Base-by-base conservation (phyloP, 2,797 vertebrate species). In the Pyrocephalus nanus region DNA sequence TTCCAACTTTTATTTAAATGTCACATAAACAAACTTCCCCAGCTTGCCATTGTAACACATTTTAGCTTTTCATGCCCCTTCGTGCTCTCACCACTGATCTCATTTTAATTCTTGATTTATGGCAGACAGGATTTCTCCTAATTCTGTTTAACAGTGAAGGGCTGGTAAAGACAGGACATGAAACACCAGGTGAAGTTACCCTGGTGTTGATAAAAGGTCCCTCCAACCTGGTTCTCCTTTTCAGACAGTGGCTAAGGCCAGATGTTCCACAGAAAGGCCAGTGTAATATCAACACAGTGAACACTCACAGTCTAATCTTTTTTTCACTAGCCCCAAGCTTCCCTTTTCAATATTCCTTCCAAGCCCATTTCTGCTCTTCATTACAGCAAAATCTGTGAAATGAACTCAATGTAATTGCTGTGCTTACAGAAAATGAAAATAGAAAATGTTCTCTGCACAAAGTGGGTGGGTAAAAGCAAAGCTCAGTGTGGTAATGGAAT, bases 401-500 rank as follows among this genome's bases (percentile, higher is more conserved):
- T 50, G 23, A 91, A 67, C 51, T 58, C 81, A 47, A 11, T 65
- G 22, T 51, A 94, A 93, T 42, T 86, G 88, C 74, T 89, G 12
- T 26, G 53, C 60, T 60, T 47, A 67, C 2, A 64, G 55, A 67
- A 93, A 92, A 83, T 45, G 55, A n/a, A 93, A 95, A 67, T 1
- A 91, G 71, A 89, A 85, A 84, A 86, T 22, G 29, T 57, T 93
- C 48, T n/a, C 40, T 38, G 67, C 36, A 36, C 53, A 32, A 77
- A 93, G 58, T 60, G 16, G 47, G 57, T 64, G 48, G 48, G 34
- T n/a, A 76, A 88, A 88, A 91, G 78, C 65, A 95, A 81, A 86
- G 48, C 86, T 76, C 67, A 45, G 22, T 12, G 25, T 58, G 42
- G 48, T 45, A 40, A 75, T 30, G 88, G 77, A 80, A 53, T 15